Conservation (phyloP, 2,797 vertebrate genomes). For the Martes flavigula region DNA sequence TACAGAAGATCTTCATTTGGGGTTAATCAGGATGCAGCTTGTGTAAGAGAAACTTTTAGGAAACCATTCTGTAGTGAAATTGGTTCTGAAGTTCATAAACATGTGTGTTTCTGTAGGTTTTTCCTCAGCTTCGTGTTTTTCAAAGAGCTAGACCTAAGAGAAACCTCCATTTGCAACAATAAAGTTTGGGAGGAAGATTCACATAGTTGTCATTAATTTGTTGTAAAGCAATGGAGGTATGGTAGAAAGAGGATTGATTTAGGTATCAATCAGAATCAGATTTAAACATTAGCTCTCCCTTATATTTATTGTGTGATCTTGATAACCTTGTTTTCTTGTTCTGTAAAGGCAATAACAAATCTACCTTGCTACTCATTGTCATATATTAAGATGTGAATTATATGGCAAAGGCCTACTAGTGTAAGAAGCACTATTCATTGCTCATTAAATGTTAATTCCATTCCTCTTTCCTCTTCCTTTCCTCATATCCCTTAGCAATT, state of each 20-base stretch:
- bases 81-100: not conserved
- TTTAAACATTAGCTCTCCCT: not conserved
- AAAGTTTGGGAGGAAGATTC: not conserved
- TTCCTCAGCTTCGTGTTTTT: not conserved
- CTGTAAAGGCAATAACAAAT: not conserved
- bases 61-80: not conserved
- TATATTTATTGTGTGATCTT: not conserved
- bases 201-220: not conserved
- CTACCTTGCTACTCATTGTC: not conserved
- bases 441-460: not conserved
- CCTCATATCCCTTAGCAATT: not conserved
- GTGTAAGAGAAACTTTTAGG: constrained; percentile 5
- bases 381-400: not conserved
- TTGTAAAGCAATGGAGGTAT: not conserved
- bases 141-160: not conserved
- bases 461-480: not conserved
- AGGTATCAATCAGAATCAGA: not conserved
- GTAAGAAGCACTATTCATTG: not conserved
- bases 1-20: not conserved
- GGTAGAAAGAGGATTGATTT: not conserved
- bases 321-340: not conserved
- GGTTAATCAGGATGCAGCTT: not conserved
- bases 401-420: not conserved
- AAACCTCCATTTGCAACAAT: not conserved
- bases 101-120: not conserved